These are phyloP conservation scores for Belonocnema kinseyi DNA, from an alignment of 1,140 invertebrate genomes.

Conservation along the genomic window DNA sequence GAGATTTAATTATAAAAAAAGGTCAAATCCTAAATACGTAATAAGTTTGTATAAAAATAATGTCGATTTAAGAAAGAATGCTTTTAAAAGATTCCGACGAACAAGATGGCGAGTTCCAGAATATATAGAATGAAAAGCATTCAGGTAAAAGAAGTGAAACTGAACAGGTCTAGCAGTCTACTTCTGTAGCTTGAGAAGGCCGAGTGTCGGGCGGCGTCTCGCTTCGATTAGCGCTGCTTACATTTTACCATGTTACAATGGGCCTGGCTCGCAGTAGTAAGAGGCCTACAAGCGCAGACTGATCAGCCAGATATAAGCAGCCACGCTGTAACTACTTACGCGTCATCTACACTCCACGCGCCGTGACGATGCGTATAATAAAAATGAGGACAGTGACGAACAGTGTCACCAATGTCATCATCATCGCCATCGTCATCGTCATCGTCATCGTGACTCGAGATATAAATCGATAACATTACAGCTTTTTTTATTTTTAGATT, in stretches of 20 bases:
- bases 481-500: slow-evolving; percentile 27
- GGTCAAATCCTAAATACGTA: too few species aligned
- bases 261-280: slow-evolving; percentile 14
- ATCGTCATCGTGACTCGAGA: background rate
- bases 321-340: slow-evolving; percentile 27
- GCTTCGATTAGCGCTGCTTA: slow-evolving; percentile 27
- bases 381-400: slow-evolving; percentile 25
- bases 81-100: slow-evolving; percentile 6
- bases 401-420: slow-evolving; percentile 21
- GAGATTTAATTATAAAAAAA: too few species aligned
- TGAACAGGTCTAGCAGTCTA: background rate
- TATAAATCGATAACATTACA: slow-evolving; percentile 35
- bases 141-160: background rate
- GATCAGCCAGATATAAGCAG: slow-evolving; percentile 21
- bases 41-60: too few species aligned
- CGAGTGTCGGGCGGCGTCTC: background rate
- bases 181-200: slow-evolving; percentile 21
- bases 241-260: background rate
- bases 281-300: slow-evolving; percentile 17
- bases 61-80: background rate
- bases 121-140: slow-evolving; percentile 12
- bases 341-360: slow-evolving; percentile 16
- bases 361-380: slow-evolving; percentile 11
- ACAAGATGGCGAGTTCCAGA: background rate
- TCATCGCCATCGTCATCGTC: background rate